These are phyloP conservation scores for Cynoglossus semilaevis DNA, from an alignment of 2,113 vertebrate genomes.

Conservation along the genomic window DNA sequence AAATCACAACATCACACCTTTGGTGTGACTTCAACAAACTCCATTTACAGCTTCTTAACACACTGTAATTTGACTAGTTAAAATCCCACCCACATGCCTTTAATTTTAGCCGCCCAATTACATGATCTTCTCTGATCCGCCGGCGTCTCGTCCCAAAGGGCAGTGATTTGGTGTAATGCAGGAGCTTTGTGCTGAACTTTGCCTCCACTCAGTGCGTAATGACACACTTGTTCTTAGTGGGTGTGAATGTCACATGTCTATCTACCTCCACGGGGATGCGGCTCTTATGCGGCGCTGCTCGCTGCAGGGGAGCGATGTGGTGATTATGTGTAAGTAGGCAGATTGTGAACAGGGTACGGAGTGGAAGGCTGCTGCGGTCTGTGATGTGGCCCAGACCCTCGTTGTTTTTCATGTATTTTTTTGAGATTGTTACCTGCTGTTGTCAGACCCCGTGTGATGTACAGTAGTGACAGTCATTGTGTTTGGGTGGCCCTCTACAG, in stretches of 20 bases:
- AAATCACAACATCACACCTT: conserved; percentile 8
- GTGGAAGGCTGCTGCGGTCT: conserved; percentile 31
- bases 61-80: conserved; percentile 5
- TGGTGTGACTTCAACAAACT: conserved; percentile 20
- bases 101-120: conserved; percentile 45
- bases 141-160: conserved; percentile 34
- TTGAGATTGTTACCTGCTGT: conserved; percentile 7
- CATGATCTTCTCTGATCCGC: conserved; percentile 10
- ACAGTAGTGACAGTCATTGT: background rate
- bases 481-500: background rate
- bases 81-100: conserved; percentile 24
- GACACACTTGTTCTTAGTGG: conserved; percentile 33
- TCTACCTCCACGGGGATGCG: conserved; percentile 24
- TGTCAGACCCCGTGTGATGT: conserved; percentile 24
- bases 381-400: conserved; percentile 9
- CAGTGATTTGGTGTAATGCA: conserved; percentile 46
- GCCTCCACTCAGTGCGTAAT: conserved; percentile 57
- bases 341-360: conserved; percentile 23
- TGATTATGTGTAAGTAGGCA: conserved; percentile 55
- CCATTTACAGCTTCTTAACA: conserved; percentile 31
- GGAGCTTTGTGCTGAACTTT: conserved; percentile 59
- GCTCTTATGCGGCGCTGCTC: conserved; percentile 18
- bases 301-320: conserved; percentile 34
- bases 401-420: conserved; percentile 17
- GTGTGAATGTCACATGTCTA: conserved; percentile 41